Conservation (phyloP, 2,113 vertebrate species). For the Cettia cetti region DNA sequence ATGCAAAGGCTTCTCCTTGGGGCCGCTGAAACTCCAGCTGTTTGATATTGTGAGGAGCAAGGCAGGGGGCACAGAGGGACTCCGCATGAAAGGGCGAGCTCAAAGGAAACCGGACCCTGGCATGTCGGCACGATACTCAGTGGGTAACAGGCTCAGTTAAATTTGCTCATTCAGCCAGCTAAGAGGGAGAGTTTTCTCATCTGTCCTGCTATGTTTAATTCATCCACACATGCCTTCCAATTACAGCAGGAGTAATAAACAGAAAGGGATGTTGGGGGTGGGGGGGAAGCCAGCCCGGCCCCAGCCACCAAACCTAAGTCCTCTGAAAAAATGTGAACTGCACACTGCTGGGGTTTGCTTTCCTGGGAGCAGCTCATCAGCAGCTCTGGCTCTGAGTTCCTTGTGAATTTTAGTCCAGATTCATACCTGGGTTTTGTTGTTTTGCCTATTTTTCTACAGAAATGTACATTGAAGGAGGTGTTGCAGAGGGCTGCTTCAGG, state of each 20-base stretch:
- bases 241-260: constrained; percentile 48
- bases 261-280: background rate
- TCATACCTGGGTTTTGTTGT: background rate
- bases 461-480: background rate
- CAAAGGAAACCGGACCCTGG: constrained; percentile 71
- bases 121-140: constrained; percentile 69
- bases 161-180: constrained; percentile 78
- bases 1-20: constrained; percentile 58
- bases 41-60: constrained; percentile 74
- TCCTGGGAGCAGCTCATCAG: background rate
- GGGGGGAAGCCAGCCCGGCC: background rate
- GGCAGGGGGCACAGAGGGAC: constrained; percentile 65
- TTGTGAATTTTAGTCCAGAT: background rate
- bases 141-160: constrained; percentile 77
- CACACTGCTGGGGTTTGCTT: background rate
- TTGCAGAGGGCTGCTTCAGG: background rate
- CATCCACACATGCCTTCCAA: constrained; percentile 58
- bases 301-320: background rate
- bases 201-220: constrained; percentile 60
- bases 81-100: constrained; percentile 74
- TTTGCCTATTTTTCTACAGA: background rate
- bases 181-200: constrained; percentile 74
- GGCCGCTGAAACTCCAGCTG: constrained; percentile 72
- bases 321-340: background rate
- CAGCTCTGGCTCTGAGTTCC: background rate